These are phyloP conservation scores for Plagiodera versicolora DNA, from an alignment of 2,888 invertebrate genomes.

Conservation along the genomic window DNA sequence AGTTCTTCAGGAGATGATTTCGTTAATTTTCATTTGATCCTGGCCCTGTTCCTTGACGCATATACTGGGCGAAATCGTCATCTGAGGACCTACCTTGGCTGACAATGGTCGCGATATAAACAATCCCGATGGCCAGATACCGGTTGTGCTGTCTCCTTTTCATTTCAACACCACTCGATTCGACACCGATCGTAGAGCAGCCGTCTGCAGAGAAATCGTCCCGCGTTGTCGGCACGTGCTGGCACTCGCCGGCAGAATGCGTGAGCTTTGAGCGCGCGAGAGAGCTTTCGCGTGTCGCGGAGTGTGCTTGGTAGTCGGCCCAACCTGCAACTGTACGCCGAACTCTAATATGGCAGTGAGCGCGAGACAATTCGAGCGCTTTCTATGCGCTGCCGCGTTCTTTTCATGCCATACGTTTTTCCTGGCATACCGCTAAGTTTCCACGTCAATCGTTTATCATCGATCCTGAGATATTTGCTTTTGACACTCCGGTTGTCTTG, in stretches of 20 bases:
- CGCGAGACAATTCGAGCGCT: constrained; percentile 40
- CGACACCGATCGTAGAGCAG: constrained; percentile 6
- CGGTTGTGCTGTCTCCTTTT: constrained; percentile 51
- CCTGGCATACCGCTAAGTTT: constrained; percentile 37
- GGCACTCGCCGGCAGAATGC: constrained; percentile 15
- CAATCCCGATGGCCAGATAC: constrained; percentile 60
- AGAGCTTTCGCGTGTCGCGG: constrained; percentile 14
- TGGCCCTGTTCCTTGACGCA: constrained; percentile 44
- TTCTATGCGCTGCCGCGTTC: constrained; percentile 47
- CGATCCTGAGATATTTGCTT: constrained; percentile 48
- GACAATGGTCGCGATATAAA: constrained; percentile 64
- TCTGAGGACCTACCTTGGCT: constrained; percentile 61
- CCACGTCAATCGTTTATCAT: constrained; percentile 45
- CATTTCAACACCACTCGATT: constrained; percentile 27
- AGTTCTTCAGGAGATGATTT: too few species aligned
- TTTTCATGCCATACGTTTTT: constrained; percentile 35
- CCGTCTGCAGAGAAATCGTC: constrained; percentile 14
- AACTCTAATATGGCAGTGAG: constrained; percentile 39
- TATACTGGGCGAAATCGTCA: constrained; percentile 40
- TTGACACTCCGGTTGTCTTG: constrained; percentile 36
- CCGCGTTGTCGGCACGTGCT: neutral
- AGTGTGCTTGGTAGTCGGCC: constrained; percentile 26
- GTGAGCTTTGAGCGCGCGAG: constrained; percentile 23
- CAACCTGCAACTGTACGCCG: constrained; percentile 49
- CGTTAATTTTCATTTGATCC: too few species aligned